Conservation (phyloP, 2,113 vertebrate genomes). For the Lipophrys pholis region DNA sequence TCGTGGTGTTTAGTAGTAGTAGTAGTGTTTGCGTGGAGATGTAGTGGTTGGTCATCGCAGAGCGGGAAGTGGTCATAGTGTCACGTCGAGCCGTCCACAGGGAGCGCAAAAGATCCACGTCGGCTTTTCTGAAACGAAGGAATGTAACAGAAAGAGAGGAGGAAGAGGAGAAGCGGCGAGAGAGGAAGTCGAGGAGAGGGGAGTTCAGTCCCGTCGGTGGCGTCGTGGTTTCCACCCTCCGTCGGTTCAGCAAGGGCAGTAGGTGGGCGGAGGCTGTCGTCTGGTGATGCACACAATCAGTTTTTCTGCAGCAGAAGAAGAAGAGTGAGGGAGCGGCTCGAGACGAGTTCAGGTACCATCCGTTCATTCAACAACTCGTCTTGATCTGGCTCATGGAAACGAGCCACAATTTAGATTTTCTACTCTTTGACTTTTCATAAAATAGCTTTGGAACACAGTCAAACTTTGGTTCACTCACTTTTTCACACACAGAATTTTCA, state of each 20-base stretch:
- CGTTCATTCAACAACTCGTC: too few species aligned
- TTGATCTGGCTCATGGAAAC: too few species aligned
- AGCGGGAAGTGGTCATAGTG: constrained; percentile 62
- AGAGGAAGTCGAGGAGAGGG: constrained; percentile 34
- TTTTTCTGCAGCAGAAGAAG: constrained; percentile 78
- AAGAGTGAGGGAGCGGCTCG: neutral
- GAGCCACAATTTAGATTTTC: too few species aligned
- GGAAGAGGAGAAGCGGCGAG: constrained; percentile 25
- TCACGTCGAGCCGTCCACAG: constrained; percentile 63
- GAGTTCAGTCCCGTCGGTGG: constrained; percentile 50
- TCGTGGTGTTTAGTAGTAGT: constrained; percentile 7
- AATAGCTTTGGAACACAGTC: too few species aligned
- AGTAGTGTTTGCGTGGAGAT: constrained; percentile 1
- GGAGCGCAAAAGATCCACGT: constrained; percentile 45
- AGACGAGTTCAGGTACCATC: too few species aligned
- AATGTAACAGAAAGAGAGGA: constrained; percentile 59
- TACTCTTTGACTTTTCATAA: too few species aligned
- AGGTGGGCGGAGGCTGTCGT: constrained; percentile 81
- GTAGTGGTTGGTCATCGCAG: constrained; percentile 27
- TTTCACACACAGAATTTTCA: too few species aligned
- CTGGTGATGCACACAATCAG: constrained; percentile 84
- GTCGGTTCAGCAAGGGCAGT: constrained; percentile 83
- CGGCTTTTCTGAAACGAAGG: constrained; percentile 47
- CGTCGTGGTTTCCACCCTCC: constrained; percentile 65
- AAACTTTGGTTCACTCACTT: too few species aligned